A percentile compares a stretch with the other conserved stretches of the same genome.
These are phyloP conservation scores for Pseudonaja textilis DNA, from an alignment of 2,113 vertebrate genomes.

Conservation along the genomic window DNA sequence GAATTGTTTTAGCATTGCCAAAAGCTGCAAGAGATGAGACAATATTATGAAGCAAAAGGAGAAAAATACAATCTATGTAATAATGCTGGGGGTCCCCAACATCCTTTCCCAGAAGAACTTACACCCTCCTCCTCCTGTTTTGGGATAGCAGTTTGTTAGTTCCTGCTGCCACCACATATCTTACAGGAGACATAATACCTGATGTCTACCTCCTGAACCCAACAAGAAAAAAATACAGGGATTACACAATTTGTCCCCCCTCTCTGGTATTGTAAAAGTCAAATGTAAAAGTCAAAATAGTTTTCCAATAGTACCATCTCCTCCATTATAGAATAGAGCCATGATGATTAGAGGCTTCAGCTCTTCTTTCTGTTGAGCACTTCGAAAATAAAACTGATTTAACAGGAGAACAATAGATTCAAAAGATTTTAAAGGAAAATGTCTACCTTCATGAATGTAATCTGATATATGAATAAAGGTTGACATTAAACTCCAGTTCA, in stretches of 20 bases:
- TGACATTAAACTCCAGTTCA: background rate
- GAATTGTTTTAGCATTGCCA: conserved; percentile 93
- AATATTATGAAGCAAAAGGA: conserved; percentile 3
- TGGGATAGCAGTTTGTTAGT: background rate
- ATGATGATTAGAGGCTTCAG: background rate
- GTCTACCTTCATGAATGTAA: background rate
- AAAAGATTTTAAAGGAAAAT: background rate
- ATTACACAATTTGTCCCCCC: background rate
- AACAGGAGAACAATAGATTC: background rate
- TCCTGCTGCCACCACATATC: background rate
- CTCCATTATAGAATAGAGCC: background rate
- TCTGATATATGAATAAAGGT: background rate
- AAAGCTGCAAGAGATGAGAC: conserved; percentile 76
- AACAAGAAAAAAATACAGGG: background rate
- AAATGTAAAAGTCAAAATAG: background rate
- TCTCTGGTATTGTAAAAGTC: background rate
- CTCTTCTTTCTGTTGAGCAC: background rate
- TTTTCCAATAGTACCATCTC: background rate
- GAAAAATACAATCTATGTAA: accelerated
- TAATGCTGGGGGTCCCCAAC: background rate
- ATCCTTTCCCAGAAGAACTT: background rate
- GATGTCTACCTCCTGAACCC: background rate
- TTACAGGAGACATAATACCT: background rate
- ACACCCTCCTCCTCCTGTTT: background rate
- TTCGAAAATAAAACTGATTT: background rate